Conservation (phyloP, 2,113 vertebrate genomes). For the Amblyopsis rosae region DNA sequence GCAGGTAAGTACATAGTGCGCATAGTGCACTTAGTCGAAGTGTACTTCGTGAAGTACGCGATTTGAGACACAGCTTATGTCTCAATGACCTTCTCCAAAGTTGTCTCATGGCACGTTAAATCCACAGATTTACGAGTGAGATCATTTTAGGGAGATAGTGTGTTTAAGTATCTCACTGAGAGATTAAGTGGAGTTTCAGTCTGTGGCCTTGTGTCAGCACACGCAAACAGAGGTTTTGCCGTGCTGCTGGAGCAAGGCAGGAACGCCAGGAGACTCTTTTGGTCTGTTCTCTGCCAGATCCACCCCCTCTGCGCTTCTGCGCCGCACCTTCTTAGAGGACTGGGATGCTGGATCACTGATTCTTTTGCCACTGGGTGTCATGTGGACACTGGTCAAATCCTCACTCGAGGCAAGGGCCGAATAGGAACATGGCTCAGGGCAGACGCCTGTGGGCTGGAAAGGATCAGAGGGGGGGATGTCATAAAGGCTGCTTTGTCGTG, state of each 20-base stretch:
- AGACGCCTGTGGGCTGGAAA: slow-evolving; percentile 70
- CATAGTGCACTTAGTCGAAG: too few relatives aligned
- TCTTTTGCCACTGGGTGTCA: slow-evolving; percentile 48
- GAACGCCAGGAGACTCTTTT: slow-evolving; percentile 61
- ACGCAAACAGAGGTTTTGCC: slow-evolving; percentile 74
- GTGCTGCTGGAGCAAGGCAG: slow-evolving; percentile 67
- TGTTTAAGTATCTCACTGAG: slow-evolving; percentile 7
- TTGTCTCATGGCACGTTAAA: too few relatives aligned
- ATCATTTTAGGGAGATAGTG: slow-evolving; percentile 45
- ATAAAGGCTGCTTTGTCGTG: slow-evolving; percentile 55
- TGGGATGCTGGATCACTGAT: slow-evolving; percentile 25
- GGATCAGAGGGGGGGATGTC: slow-evolving; percentile 33
- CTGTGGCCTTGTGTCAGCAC: slow-evolving; percentile 63
- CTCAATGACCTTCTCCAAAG: not conserved
- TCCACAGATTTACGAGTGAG: not conserved
- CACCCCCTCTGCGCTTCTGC: slow-evolving; percentile 45
- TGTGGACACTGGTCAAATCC: not conserved
- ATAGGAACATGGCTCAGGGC: slow-evolving; percentile 68
- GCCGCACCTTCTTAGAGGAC: slow-evolving; percentile 55
- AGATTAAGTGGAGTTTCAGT: not conserved
- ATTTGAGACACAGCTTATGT: too few relatives aligned
- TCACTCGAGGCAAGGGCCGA: slow-evolving; percentile 65
- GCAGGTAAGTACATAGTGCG: too few relatives aligned
- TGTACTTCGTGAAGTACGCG: too few relatives aligned
- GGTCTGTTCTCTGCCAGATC: slow-evolving; percentile 64